Conservation (phyloP, 1,140 invertebrate genomes). For the Drosophila navojoa region DNA sequence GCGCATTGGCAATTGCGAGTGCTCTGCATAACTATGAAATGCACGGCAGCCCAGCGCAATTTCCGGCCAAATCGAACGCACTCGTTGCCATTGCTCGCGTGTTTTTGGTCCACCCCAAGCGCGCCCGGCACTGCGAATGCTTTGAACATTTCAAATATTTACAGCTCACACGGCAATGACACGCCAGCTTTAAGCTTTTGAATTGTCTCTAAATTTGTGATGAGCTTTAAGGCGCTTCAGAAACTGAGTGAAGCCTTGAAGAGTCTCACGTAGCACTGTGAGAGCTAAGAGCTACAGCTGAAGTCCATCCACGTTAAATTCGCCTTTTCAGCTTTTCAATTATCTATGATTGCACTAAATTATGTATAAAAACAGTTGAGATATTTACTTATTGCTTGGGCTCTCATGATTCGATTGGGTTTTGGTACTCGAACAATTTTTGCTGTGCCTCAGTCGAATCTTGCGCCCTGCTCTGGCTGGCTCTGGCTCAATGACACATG, state of each 20-base stretch:
- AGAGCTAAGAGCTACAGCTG: too few species aligned
- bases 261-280: too few species aligned
- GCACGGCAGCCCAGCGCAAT: slow-evolving; percentile 37
- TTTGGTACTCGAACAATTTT: too few species aligned
- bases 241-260: too few species aligned
- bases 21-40: slow-evolving; percentile 23
- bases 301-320: too few species aligned
- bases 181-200: neutral
- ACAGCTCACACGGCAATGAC: slow-evolving; percentile 1
- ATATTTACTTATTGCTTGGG: too few species aligned
- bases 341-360: too few species aligned
- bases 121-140: slow-evolving; percentile 10
- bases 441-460: too few species aligned
- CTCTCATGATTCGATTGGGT: too few species aligned
- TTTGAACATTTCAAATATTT: slow-evolving; percentile 29
- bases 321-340: too few species aligned
- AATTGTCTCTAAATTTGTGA: neutral
- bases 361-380: too few species aligned
- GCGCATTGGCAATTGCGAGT: slow-evolving; percentile 10
- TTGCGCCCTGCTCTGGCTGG: neutral
- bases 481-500: slow-evolving; percentile 36
- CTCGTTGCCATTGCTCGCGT: slow-evolving; percentile 3
- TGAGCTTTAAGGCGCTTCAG: neutral
- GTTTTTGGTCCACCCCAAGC: slow-evolving; percentile 4
- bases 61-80: slow-evolving; percentile 39